Evolutionary conservation across 2,888 invertebrate genomes (phyloP).

Genomic region (Ferrisia virgata): DNA sequence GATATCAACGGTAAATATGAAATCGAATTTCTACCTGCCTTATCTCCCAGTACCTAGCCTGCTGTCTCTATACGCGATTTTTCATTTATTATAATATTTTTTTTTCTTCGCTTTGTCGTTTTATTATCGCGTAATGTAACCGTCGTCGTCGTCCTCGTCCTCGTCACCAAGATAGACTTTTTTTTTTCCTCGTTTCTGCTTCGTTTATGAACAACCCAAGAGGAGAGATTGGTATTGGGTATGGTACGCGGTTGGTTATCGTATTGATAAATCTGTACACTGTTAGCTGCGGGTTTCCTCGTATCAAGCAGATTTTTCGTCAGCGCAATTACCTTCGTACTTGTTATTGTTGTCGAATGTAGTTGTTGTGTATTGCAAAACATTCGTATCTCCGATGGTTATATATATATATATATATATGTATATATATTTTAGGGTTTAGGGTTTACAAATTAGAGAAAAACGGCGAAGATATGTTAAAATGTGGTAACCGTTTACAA

Average conservation of each 20-base stretch:
- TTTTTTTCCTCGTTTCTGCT: neutral
- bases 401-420: neutral
- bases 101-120: slow-evolving; percentile 10
- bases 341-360: neutral
- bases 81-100: slow-evolving; percentile 13
- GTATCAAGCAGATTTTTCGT: neutral
- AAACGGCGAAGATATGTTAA: neutral
- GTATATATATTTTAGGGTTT: no score
- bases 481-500: neutral
- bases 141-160: neutral
- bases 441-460: neutral
- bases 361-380: neutral
- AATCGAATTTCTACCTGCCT: slow-evolving; percentile 31
- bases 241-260: neutral
- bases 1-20: slow-evolving; percentile 21
- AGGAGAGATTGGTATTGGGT: neutral
- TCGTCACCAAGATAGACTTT: neutral
- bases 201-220: neutral
- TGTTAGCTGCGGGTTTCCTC: neutral
- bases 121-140: slow-evolving; percentile 21
- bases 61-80: no score
- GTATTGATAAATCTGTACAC: neutral
- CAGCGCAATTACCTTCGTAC: neutral
- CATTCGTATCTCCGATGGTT: no score
- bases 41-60: no score